phyloP scores from a whole-genome alignment of 2,797 vertebrate species.

The Anguilla megastoma region DNA sequence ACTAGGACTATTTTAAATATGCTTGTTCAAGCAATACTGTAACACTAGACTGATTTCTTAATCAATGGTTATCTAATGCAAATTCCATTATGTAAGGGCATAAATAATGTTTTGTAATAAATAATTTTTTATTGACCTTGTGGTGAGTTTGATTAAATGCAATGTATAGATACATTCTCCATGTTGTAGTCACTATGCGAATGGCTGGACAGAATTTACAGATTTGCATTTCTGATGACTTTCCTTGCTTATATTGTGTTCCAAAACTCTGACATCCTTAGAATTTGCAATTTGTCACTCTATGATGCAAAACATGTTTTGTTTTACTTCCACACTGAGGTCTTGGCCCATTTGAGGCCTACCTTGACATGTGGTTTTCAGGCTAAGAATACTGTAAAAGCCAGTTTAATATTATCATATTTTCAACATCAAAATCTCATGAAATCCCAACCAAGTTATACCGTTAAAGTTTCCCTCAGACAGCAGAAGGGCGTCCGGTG shows the following conservation, averaged over 20 bases:
- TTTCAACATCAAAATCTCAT: neutral
- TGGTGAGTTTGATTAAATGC: neutral
- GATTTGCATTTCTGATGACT: neutral
- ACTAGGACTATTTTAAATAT: neutral
- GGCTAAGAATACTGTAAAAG: neutral
- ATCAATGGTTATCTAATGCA: neutral
- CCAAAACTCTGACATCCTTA: neutral
- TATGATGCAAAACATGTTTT: neutral
- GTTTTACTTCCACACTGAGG: neutral
- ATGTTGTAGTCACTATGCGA: neutral
- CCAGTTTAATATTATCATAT: neutral
- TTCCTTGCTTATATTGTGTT: slow-evolving; percentile 15
- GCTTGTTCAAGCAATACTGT: neutral
- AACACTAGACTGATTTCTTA: neutral
- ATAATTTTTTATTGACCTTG: neutral
- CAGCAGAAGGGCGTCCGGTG: slow-evolving; percentile 54
- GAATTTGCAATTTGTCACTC: neutral
- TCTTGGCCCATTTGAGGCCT: neutral
- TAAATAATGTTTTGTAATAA: neutral
- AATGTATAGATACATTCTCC: neutral
- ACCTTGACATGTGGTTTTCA: neutral
- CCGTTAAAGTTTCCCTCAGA: slow-evolving; percentile 56
- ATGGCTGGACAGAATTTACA: neutral
- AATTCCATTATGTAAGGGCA: neutral
- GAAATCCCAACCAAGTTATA: slow-evolving; percentile 52